Percentiles rank a stretch among this genome's conserved stretches.
Conservation (phyloP, 2,888 invertebrate species). For the Cetonia aurata region DNA sequence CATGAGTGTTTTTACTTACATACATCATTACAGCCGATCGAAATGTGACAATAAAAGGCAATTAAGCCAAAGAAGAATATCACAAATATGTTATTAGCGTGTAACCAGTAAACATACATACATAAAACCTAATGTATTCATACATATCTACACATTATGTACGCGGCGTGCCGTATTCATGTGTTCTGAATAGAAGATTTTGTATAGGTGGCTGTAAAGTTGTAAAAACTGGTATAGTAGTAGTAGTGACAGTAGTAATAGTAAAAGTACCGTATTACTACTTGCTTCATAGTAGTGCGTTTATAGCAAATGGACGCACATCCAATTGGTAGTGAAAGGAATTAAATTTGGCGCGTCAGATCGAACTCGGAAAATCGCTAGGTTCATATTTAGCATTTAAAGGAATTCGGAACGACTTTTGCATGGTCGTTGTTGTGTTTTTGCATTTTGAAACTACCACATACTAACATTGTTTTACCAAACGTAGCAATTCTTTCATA, state of each 20-base stretch:
- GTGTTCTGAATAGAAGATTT: conserved; percentile 6
- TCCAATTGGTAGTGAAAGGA: conserved; percentile 5
- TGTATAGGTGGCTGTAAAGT: conserved; percentile 18
- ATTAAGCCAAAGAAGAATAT: neutral
- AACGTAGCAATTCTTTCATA: too few relatives aligned
- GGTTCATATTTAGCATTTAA: too few relatives aligned
- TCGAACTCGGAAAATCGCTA: too few relatives aligned
- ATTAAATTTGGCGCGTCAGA: conserved; percentile 2
- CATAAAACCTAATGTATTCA: conserved; percentile 25
- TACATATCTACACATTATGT: neutral
- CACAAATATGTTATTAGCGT: conserved; percentile 18
- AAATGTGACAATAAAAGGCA: too few relatives aligned
- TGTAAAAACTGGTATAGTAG: conserved; percentile 28
- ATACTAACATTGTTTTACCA: too few relatives aligned
- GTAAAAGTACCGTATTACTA: conserved; percentile 3
- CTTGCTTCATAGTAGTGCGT: conserved; percentile 10
- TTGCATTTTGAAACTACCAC: too few relatives aligned
- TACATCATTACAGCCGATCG: too few relatives aligned
- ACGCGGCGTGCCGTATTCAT: neutral
- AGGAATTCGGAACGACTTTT: too few relatives aligned
- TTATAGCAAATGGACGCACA: neutral
- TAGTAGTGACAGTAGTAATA: conserved; percentile 13
- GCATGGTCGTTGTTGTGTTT: too few relatives aligned
- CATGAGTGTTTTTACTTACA: too few relatives aligned
- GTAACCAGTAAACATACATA: neutral